Conservation (phyloP, 1,140 invertebrate genomes). For the Cydia splendana region DNA sequence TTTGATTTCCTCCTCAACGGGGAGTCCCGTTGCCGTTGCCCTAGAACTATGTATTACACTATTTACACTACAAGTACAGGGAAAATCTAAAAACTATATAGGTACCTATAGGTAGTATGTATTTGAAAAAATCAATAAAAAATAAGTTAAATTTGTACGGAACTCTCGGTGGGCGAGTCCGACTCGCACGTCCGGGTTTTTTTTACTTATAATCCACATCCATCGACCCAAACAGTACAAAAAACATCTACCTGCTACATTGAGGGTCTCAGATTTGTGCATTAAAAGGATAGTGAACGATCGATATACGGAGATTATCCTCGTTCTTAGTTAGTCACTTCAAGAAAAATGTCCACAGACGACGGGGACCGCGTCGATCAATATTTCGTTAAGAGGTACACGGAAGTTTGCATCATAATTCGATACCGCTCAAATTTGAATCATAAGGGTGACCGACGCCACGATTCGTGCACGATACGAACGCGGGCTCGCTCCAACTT, state of each 20-base stretch:
- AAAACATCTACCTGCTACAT: conserved; percentile 71
- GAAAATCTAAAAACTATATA: no score
- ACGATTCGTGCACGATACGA: conserved; percentile 36
- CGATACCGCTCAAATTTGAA: conserved; percentile 68
- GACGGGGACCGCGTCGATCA: conserved; percentile 70
- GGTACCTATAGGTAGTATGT: no score
- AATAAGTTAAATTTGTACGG: no score
- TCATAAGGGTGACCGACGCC: conserved; percentile 36
- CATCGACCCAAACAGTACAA: conserved; percentile 67
- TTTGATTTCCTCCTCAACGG: no score
- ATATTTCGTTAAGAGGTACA: conserved; percentile 72
- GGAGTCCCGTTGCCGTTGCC: no score
- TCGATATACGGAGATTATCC: conserved; percentile 70
- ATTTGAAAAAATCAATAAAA: no score
- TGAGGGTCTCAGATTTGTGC: conserved; percentile 60
- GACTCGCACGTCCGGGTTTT: conserved; percentile 27
- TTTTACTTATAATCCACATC: conserved; percentile 44
- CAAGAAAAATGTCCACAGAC: conserved; percentile 71
- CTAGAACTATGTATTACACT: no score
- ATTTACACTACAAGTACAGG: no score
- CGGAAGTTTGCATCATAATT: conserved; percentile 69
- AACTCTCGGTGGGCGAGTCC: no score
- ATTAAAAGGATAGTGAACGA: conserved; percentile 62
- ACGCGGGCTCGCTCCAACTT: conserved; percentile 38
- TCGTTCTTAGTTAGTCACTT: conserved; percentile 54